Conservation (phyloP, 2,113 vertebrate genomes). For the Polypterus senegalus region DNA sequence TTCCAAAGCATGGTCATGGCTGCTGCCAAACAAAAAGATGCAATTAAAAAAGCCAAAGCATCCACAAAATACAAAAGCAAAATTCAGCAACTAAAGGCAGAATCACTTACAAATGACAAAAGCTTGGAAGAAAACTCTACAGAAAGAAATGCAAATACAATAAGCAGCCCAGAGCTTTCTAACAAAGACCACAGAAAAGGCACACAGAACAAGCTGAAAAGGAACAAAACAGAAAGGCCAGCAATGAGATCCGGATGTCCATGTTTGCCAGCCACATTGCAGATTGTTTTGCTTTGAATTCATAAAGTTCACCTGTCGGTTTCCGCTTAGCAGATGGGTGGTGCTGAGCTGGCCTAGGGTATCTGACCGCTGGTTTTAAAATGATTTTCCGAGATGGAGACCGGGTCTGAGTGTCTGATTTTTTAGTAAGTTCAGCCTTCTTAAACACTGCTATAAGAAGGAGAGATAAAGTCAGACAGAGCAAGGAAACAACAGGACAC, state of each 20-base stretch:
- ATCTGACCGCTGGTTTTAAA: constrained; percentile 83
- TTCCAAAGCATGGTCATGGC: constrained; percentile 37
- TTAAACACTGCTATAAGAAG: constrained; percentile 80
- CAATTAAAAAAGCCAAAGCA: constrained; percentile 19
- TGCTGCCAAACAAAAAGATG: constrained; percentile 31
- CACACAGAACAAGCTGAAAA: constrained; percentile 17
- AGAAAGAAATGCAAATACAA: constrained; percentile 8
- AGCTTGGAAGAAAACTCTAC: constrained; percentile 5
- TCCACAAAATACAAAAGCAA: constrained; percentile 17
- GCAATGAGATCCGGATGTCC: constrained; percentile 52
- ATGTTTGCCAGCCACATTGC: constrained; percentile 76
- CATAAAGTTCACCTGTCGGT: constrained; percentile 84
- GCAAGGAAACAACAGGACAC: constrained; percentile 16
- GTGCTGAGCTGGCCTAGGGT: constrained; percentile 86
- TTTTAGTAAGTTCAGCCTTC: constrained; percentile 93
- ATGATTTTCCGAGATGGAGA: constrained; percentile 88
- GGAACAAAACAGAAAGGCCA: constrained; percentile 31
- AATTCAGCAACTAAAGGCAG: constrained; percentile 24
- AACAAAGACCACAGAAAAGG: constrained; percentile 2
- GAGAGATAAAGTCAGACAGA: constrained; percentile 39
- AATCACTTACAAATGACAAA: constrained; percentile 2
- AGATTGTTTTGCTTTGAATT: constrained; percentile 40
- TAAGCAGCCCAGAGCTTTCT: constrained; percentile 8
- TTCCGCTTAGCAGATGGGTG: constrained; percentile 91
- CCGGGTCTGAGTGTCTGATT: constrained; percentile 81